Conservation (phyloP, 2,113 vertebrate species). For the Smithornis capensis region DNA sequence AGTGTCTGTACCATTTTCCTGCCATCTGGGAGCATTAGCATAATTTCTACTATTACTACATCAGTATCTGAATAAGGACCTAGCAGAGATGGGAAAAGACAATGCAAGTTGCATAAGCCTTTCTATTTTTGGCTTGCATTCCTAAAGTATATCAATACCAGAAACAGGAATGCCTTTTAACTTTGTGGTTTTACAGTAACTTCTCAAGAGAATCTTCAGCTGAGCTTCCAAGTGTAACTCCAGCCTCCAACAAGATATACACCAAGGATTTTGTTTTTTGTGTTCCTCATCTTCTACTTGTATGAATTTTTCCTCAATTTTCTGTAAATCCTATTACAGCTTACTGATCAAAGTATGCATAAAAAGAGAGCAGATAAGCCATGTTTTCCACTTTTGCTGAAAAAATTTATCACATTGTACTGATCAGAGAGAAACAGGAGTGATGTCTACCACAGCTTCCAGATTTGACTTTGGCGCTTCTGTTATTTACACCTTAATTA, state of each 20-base stretch:
- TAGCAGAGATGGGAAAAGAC: background rate
- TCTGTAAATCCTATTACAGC: background rate
- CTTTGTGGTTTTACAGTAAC: background rate
- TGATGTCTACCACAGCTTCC: background rate
- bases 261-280: background rate
- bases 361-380: background rate
- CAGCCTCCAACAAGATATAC: background rate
- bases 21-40: background rate
- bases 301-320: background rate
- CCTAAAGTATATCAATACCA: background rate
- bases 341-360: background rate
- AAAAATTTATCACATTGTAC: background rate
- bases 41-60: background rate
- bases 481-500: background rate
- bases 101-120: background rate
- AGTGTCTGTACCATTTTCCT: background rate
- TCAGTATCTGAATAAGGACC: background rate
- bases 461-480: background rate
- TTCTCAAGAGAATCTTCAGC: background rate
- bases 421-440: background rate
- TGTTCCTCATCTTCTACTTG: background rate
- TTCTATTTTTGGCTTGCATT: background rate
- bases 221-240: background rate
- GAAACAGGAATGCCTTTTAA: background rate
- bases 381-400: background rate